Conservation (phyloP, 1,140 invertebrate species). For the Ptiloglossa arizonensis region DNA sequence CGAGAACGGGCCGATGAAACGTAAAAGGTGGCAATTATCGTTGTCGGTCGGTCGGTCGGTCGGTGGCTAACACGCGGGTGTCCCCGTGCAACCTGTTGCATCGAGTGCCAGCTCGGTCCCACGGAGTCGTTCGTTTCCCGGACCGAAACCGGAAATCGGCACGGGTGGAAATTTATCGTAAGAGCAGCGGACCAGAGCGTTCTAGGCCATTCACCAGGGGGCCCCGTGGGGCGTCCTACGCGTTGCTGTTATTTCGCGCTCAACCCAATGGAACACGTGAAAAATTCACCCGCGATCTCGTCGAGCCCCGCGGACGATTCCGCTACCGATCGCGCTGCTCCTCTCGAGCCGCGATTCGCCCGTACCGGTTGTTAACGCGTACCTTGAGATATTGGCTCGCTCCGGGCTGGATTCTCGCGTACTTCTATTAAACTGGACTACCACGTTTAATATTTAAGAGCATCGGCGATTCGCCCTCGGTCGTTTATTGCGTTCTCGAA, state of each 20-base stretch:
- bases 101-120: neutral
- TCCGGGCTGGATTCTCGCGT: neutral
- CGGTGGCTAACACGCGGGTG: neutral
- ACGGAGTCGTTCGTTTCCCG: slow-evolving; percentile 47
- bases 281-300: slow-evolving; percentile 12
- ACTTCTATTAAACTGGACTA: too few relatives aligned
- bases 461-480: too few relatives aligned
- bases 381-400: too few relatives aligned
- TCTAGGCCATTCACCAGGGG: slow-evolving; percentile 54
- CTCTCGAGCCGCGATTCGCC: neutral
- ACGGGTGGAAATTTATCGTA: slow-evolving; percentile 57
- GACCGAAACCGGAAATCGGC: slow-evolving; percentile 63
- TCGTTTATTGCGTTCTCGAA: too few relatives aligned
- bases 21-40: neutral
- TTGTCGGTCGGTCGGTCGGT: neutral
- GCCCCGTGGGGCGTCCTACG: neutral
- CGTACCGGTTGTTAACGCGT: neutral
- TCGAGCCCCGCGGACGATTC: neutral
- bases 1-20: neutral
- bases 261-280: slow-evolving; percentile 29
- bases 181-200: slow-evolving; percentile 31
- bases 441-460: too few relatives aligned
- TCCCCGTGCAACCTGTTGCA: slow-evolving; percentile 36
- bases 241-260: slow-evolving; percentile 15
- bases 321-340: neutral